These are phyloP conservation scores for Andrena bucephala DNA, from an alignment of 2,888 invertebrate genomes.

Conservation along the genomic window DNA sequence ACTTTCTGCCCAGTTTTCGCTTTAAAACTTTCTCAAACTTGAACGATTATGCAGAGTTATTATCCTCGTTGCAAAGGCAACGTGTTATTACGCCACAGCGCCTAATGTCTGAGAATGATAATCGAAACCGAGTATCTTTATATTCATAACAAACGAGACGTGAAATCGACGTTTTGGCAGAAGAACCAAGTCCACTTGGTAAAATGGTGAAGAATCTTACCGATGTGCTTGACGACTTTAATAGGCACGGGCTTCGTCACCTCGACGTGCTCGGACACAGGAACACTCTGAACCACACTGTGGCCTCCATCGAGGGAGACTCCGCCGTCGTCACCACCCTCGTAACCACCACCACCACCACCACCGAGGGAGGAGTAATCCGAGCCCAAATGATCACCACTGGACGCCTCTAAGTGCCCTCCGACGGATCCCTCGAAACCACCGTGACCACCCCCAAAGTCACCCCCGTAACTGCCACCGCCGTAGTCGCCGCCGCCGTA, in stretches of 20 bases:
- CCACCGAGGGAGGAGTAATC: conserved; percentile 64
- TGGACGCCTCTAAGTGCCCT: conserved; percentile 48
- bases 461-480: conserved; percentile 49
- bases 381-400: conserved; percentile 64
- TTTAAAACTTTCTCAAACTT: conserved; percentile 14
- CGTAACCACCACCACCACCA: conserved; percentile 41
- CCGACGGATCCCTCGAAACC: conserved; percentile 56
- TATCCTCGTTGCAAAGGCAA: background rate
- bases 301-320: conserved; percentile 75
- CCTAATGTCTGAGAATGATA: background rate
- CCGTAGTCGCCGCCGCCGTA: conserved; percentile 61
- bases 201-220: conserved; percentile 76
- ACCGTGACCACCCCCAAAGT: conserved; percentile 52
- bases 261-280: conserved; percentile 89
- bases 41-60: background rate
- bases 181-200: background rate
- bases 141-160: background rate
- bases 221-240: conserved; percentile 89
- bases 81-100: conserved; percentile 4
- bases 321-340: conserved; percentile 78
- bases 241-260: conserved; percentile 89
- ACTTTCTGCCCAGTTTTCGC: conserved; percentile 1
- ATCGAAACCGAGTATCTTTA: background rate
- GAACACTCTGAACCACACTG: conserved; percentile 86
- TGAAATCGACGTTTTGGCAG: too few relatives aligned